Conservation (phyloP, 2,888 invertebrate genomes). For the Spisula solida region DNA sequence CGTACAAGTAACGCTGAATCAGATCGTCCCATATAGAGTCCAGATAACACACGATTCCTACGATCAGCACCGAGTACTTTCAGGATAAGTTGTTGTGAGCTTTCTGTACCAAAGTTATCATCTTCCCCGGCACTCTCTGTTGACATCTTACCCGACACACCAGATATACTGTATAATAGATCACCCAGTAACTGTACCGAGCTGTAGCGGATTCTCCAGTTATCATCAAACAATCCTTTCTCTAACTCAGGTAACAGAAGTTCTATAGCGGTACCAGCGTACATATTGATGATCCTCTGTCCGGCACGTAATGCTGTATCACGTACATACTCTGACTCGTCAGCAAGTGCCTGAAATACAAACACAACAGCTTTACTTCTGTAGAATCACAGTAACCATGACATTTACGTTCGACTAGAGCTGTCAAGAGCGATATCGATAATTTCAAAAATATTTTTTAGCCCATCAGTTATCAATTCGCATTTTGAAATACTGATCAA, state of each 20-base stretch:
- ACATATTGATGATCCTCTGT: slow-evolving; percentile 97
- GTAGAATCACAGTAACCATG: no score
- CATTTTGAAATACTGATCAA: no score
- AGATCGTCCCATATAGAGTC: slow-evolving; percentile 96
- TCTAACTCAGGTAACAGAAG: slow-evolving; percentile 96
- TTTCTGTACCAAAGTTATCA: slow-evolving; percentile 98
- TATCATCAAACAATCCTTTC: slow-evolving; percentile 97
- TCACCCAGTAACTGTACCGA: slow-evolving; percentile 98
- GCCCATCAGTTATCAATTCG: no score
- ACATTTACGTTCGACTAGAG: no score
- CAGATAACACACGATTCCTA: slow-evolving; percentile 93
- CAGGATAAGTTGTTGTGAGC: slow-evolving; percentile 92
- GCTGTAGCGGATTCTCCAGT: slow-evolving; percentile 98
- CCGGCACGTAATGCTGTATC: slow-evolving; percentile 99
- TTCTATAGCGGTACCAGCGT: slow-evolving; percentile 97
- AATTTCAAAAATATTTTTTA: no score
- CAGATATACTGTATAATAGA: slow-evolving; percentile 97
- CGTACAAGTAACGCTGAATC: slow-evolving; percentile 98
- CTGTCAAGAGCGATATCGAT: no score
- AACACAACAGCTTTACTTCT: no score
- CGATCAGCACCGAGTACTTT: slow-evolving; percentile 95
- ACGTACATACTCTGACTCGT: slow-evolving; percentile 99
- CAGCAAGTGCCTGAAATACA: slow-evolving; percentile 93
- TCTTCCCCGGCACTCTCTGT: slow-evolving; percentile 99
- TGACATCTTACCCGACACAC: slow-evolving; percentile 99